phyloP scores from a whole-genome alignment of 2,113 vertebrate genomes.

The Climacteris rufus region DNA sequence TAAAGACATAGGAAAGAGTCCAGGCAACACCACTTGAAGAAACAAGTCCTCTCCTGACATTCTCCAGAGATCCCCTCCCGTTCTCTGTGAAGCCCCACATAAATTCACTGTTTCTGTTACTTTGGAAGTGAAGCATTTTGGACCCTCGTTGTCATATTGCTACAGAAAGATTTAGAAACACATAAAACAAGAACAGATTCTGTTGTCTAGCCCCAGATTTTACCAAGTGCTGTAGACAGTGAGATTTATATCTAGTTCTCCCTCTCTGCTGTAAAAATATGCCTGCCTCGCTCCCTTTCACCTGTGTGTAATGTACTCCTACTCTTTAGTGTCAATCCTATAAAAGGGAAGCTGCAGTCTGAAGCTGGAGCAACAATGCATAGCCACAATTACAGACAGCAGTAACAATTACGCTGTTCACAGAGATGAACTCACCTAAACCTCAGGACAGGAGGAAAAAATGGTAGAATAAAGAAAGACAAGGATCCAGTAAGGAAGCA shows the following conservation, averaged over 20 bases:
- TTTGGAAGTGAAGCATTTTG: neutral
- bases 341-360: neutral
- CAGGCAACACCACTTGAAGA: neutral
- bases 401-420: neutral
- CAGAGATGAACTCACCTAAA: neutral
- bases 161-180: neutral
- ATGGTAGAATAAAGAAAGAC: neutral
- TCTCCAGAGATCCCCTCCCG: neutral
- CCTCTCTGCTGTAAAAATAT: neutral
- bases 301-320: neutral
- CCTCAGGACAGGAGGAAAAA: neutral
- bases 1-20: neutral
- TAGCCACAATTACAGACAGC: neutral
- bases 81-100: neutral
- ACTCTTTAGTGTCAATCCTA: neutral
- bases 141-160: neutral
- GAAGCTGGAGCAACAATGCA: neutral
- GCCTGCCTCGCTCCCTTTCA: neutral
- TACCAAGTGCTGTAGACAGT: neutral
- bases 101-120: neutral
- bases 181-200: neutral
- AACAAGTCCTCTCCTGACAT: neutral
- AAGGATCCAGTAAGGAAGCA: neutral
- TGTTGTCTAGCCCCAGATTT: neutral
- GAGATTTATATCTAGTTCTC: neutral